Evolutionary conservation across 2,888 invertebrate species (phyloP), one percentile per base, ranked within the genome.

Genomic region (Torymus aiolomorphi): DNA sequence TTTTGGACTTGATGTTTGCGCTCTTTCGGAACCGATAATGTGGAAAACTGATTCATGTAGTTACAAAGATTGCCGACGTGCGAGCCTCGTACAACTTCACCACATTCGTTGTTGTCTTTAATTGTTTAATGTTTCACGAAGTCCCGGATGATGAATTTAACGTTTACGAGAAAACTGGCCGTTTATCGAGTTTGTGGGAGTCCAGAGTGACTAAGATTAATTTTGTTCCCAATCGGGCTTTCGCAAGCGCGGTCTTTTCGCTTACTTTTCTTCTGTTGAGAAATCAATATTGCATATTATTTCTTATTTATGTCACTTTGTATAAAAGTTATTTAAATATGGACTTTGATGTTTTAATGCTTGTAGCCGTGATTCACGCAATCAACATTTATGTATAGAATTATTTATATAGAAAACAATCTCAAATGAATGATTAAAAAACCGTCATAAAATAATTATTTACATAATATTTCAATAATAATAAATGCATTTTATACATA

Each of bases 31-130:
- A 51, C 62, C 62, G 56, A 56, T 70, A 63, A 56, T 49, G 69
- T 70, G 54, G 70, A 77, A 77, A 77, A 71, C 65, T 77, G 65
- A 71, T 77, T 71, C 57, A 71, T 65, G 56, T 71, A 77, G 71
- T 71, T 71, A 51, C 59, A 77, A 72, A 77, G 72, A 72, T 77
- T 72, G 77, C 52, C 31, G 31, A 31, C 5, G 5, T 31, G 31
- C 31, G 4, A 57, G 16, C 8, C 10, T 52, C 49, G 71, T 8
- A n/a, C 59, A 72, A 77, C 77, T 72, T 77, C 12, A 8, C 16
- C 65, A 24, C 42, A 72, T 66, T 52, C 12, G 16, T 59, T 24
- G 51, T 20, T 52, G 56, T 51, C 54, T 65, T 72, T 4, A 72
- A 77, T 69, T 70, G 72, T 66, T 72, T 77, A 66, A 77, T 66